Evolutionary conservation across 2,888 invertebrate genomes (phyloP), one percentile per base, ranked within the genome.

Genomic region (Torymus aiolomorphi): DNA sequence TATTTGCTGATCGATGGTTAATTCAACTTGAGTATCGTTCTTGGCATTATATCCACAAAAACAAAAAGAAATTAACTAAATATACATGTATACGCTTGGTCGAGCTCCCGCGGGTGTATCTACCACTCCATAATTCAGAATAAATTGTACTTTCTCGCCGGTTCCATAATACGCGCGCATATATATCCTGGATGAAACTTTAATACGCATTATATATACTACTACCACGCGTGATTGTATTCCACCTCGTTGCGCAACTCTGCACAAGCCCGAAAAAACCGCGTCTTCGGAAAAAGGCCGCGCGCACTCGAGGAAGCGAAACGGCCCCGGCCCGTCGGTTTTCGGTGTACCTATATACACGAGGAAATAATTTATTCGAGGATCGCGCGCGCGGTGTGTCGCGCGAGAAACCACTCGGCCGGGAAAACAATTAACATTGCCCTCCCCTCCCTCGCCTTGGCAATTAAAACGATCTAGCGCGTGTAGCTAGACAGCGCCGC

Each of bases 381-480:
- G 66, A 72, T 76, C 70, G 79, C 72, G 67, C 70, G 79, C 72
- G 67, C 72, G 18, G 18, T 12, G 59, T 18, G 56, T 16, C 56
- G 20, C 56, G 56, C 56, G 12, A 56, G 42, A 42, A 42, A 42
- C 8, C 42, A 42, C 42, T 42, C 42, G 42, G 42, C 42, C 42
- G 42, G 42, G 75, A 76, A 80, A 80, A 80, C 75, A 80, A 80
- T 80, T 80, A 80, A 70, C 42, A 42, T 13, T 16, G 24, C 14
- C 57, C 62, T 24, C 12, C 3, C 3, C 18, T 2, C 42, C 14
- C 42, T 49, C 52, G 12, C 62, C 10, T 31, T 10, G 16, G 54
- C 66, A 84, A 85, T 85, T 85, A 85, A 85, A 84, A 84, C 72
- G 80, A 83, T 83, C 85, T 71, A 56, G 49, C 66, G 14, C 14